Percentiles rank a stretch among this genome's conserved stretches.
Evolutionary conservation across 1,140 invertebrate species (phyloP).

Genomic region (Pseudomyrmex pallidus): DNA sequence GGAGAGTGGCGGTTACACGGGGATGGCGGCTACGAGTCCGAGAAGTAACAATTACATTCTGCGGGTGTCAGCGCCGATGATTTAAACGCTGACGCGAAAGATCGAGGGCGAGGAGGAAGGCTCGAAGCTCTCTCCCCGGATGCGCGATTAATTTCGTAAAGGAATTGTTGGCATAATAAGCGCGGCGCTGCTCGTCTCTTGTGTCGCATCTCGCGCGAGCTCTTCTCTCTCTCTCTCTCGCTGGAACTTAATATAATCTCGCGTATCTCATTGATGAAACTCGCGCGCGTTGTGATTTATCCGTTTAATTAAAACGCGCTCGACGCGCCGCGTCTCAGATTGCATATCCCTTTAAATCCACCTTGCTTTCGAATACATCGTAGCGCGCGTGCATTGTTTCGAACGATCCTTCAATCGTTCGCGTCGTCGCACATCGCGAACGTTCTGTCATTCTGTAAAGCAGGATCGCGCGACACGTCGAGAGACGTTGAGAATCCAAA

Average conservation of each 20-base stretch:
- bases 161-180: constrained; percentile 62
- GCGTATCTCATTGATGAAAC: constrained; percentile 51
- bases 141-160: constrained; percentile 63
- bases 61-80: constrained; percentile 70
- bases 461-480: neutral
- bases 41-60: constrained; percentile 73
- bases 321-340: constrained; percentile 22
- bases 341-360: constrained; percentile 11
- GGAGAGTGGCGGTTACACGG: neutral
- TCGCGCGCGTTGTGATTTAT: constrained; percentile 54
- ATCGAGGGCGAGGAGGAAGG: neutral
- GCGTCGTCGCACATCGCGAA: neutral
- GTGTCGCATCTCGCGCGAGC: neutral
- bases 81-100: constrained; percentile 63
- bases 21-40: constrained; percentile 40
- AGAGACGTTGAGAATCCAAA: neutral
- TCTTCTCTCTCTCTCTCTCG: neutral
- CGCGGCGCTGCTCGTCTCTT: constrained; percentile 37
- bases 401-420: constrained; percentile 8
- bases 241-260: constrained; percentile 52
- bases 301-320: constrained; percentile 60
- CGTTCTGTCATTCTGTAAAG: neutral
- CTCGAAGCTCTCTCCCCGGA: constrained; percentile 33
- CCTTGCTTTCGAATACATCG: constrained; percentile 15
- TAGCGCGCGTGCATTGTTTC: constrained; percentile 13